A percentile compares a stretch with the other conserved stretches of the same genome.
phyloP scores from a whole-genome alignment of 35 echinoderm and acorn worm genomes.

The Heliocidaris tuberculata region DNA sequence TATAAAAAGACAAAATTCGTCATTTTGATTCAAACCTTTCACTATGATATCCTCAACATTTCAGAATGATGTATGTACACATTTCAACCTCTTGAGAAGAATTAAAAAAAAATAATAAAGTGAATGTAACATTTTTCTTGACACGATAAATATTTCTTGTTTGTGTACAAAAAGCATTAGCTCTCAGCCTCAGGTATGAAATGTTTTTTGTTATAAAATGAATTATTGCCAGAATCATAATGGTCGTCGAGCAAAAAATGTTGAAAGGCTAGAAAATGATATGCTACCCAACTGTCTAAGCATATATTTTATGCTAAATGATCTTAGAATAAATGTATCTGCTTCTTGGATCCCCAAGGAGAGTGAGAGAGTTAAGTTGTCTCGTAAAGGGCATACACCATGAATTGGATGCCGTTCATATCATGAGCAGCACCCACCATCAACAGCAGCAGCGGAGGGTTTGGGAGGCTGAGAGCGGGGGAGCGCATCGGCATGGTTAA shows the following conservation, averaged over 20 bases:
- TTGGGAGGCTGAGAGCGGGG: not conserved
- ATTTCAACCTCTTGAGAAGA: not conserved
- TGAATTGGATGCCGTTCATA: not conserved
- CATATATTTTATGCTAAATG: too few relatives aligned
- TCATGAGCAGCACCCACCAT: not conserved
- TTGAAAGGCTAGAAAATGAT: not conserved
- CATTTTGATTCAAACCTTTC: too few relatives aligned
- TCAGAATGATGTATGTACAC: not conserved
- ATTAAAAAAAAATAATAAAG: not conserved
- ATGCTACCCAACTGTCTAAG: not conserved
- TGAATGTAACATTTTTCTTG: not conserved
- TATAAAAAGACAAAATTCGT: too few relatives aligned
- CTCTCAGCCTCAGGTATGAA: not conserved
- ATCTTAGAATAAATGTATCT: not conserved
- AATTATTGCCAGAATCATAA: not conserved
- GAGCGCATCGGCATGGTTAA: slow-evolving; percentile 13
- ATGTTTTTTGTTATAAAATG: not conserved
- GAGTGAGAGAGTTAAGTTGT: not conserved
- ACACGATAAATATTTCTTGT: too few relatives aligned
- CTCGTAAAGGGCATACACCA: not conserved
- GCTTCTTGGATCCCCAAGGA: not conserved
- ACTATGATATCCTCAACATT: too few relatives aligned
- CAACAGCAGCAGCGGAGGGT: not conserved
- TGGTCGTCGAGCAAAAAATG: not conserved
- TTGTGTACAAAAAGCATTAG: not conserved